Base-by-base conservation (phyloP, 2,888 invertebrate species). In the Aproaerema taeniolella region DNA sequence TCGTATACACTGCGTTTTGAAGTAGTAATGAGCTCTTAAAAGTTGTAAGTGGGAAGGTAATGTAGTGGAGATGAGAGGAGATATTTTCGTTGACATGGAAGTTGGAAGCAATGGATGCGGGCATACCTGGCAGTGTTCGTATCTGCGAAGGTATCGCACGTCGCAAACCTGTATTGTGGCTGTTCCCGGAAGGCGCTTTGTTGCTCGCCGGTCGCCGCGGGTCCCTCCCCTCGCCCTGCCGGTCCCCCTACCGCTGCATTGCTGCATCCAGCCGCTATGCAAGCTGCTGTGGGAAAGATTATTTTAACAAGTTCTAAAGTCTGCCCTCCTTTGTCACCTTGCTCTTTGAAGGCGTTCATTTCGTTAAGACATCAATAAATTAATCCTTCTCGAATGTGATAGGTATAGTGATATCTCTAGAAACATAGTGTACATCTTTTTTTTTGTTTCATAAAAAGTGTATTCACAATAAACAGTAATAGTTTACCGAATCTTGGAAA, bases 71-170 rank as follows among this genome's bases (percentile, higher is more conserved):
- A 11, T 12, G 11, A 12, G 14, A n/a, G n/a, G 20, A 4, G 20
- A 20, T 7, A 7, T 4, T 20, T 4, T 20, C 20, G 20, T 20
- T 20, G 20, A 20, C 5, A 20, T 20, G 20, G 20, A 4, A 20
- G 20, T 7, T 4, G 20, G 5, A 7, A 20, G 20, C 20, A 7
- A 7, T 20, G 46, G 55, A 55, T 53, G 53, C 58, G 58, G 55
- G 53, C 43, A 59, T 79, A 77, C 77, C 75, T 75, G 80, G 69
- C 49, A 60, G 79, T 67, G 67, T 60, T 67, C 54, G 78, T 83
- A 82, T 83, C 83, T 79, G 85, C 81, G 77, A 76, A 80, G 79
- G 82, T 83, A 82, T 82, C 81, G 85, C 85, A 82, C 82, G 83
- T 81, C 82, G 77, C 85, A 77, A 85, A 85, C 85, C 83, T 76